A percentile compares a stretch with the other conserved stretches of the same genome.
Conservation (phyloP, 2,888 invertebrate species). For the Drosophila neonasuta region DNA sequence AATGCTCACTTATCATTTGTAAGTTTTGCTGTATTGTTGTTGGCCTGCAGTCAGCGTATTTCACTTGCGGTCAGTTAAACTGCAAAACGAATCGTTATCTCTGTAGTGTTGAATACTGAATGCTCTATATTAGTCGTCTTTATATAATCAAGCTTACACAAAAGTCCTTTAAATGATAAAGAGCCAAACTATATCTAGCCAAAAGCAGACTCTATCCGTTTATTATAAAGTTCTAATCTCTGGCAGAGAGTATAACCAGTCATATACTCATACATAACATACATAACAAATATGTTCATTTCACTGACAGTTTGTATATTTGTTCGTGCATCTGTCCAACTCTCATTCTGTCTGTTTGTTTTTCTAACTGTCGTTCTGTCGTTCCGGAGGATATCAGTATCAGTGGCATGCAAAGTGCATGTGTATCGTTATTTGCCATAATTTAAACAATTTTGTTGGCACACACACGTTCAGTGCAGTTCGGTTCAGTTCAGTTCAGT, state of each 20-base stretch:
- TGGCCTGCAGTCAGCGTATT: slow-evolving; percentile 2
- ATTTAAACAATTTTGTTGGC: slow-evolving; percentile 45
- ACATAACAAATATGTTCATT: slow-evolving; percentile 18
- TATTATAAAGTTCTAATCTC: neutral
- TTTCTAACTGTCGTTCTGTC: slow-evolving; percentile 30
- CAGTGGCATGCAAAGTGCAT: slow-evolving; percentile 47
- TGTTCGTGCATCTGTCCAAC: slow-evolving; percentile 14
- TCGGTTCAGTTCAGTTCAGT: neutral
- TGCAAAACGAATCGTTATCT: neutral
- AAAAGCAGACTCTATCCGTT: neutral
- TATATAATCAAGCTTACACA: neutral
- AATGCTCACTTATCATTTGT: slow-evolving; percentile 46
- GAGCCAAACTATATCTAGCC: neutral
- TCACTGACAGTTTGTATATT: slow-evolving; percentile 11
- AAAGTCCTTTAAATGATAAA: neutral
- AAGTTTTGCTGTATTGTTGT: slow-evolving; percentile 3
- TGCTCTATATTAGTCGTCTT: neutral
- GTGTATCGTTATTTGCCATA: slow-evolving; percentile 37
- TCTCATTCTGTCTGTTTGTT: slow-evolving; percentile 15
- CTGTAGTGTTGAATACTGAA: neutral
- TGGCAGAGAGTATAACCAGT: slow-evolving; percentile 16
- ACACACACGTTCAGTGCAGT: neutral
- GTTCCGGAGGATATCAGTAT: slow-evolving; percentile 57
- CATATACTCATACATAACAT: slow-evolving; percentile 2
- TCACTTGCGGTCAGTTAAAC: neutral